Evolutionary conservation across 2,113 vertebrate species (phyloP).

Genomic region (Grammomys dolichurus): DNA sequence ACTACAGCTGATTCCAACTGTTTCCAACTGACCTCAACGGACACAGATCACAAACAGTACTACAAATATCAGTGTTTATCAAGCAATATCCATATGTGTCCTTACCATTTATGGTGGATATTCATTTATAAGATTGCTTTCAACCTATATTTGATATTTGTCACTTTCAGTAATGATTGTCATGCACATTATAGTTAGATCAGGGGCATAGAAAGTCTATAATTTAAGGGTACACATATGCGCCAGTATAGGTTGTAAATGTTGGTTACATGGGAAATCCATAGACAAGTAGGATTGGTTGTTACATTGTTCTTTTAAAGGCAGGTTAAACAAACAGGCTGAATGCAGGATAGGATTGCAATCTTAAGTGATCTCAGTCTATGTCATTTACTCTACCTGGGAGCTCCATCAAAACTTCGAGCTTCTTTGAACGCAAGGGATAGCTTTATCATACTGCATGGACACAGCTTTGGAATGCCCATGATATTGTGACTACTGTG

Average conservation of each 20-base stretch:
- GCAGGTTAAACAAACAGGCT: not conserved
- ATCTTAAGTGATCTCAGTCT: not conserved
- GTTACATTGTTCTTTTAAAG: too few relatives aligned
- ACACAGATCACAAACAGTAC: not conserved
- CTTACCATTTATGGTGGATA: not conserved
- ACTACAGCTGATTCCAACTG: not conserved
- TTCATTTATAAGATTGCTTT: not conserved
- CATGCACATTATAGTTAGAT: not conserved
- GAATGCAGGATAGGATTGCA: too few relatives aligned
- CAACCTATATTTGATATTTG: not conserved
- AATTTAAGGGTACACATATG: not conserved
- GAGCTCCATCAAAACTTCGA: not conserved
- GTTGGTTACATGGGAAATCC: not conserved
- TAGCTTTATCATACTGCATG: not conserved
- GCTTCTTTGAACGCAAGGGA: not conserved
- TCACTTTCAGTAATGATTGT: not conserved
- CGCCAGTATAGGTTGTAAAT: not conserved
- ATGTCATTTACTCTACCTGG: not conserved
- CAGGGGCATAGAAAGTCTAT: not conserved
- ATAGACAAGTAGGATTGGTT: not conserved
- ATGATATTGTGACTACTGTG: not conserved
- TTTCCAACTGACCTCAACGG: not conserved
- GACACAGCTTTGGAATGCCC: not conserved
- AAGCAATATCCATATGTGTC: not conserved
- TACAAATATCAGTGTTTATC: not conserved